Evolutionary conservation across 2,797 vertebrate species (phyloP), one percentile per base, ranked within the genome.

Genomic region (Somateria mollissima): DNA sequence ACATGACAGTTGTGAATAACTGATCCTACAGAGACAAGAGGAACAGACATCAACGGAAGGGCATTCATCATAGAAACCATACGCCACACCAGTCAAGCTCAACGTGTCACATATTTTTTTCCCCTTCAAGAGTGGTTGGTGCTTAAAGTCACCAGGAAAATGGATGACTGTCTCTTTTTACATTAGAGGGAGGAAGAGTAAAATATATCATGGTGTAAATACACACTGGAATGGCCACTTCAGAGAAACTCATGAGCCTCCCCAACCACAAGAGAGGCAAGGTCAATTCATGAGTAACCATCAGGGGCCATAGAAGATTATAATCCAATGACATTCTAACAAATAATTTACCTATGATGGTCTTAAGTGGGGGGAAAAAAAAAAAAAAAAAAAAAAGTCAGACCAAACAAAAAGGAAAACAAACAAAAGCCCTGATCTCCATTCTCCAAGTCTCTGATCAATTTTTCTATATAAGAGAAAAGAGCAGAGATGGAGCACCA

Each of bases 31-130:
- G 58, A 39, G 67, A 9, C 65, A 80, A 53, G 54, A 65, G 72
- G 70, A 71, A 25, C 79, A 81, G 53, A 24, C 37, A 75, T 36
- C 58, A 32, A 43, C 30, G 45, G 51, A 81, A 78, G 51, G 14
- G 19, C 49, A 87, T 94, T 73, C 76, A 56, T 95, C 91, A 75
- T 10, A 90, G 83, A 65, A 87, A 83, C 13, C 79, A 43, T 71
- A 62, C 8, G n/a, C 25, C 62, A 65, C 30, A 32, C 62, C 62
- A 91, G 65, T 4, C 49, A 53, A 79, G 74, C 87, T 81, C 62
- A 1, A 11, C 0, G 3, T 28, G 70, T 56, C 85, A 47, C 85
- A 76, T 78, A 88, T 85, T 89, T 79, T 47, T 47, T 43, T 6
- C 47, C 22, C 47, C 93, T 81, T 81, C 34, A 2, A 84, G 93